A percentile compares a stretch with the other conserved stretches of the same genome.
Evolutionary conservation across 2,888 invertebrate species (phyloP).

Genomic region (Alsophila aescularia): DNA sequence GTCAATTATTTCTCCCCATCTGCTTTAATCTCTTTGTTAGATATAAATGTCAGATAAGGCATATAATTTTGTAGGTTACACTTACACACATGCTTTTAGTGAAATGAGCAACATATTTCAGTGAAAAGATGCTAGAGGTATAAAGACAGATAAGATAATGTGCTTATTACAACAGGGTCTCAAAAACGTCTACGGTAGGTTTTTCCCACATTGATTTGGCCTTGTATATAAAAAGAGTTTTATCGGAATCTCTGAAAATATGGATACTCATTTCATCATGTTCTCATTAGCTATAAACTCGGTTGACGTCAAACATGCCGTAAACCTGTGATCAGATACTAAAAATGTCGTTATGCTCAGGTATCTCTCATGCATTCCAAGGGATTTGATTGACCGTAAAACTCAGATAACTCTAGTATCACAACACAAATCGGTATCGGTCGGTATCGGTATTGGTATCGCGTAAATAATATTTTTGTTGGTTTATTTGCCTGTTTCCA

Average conservation of each 20-base stretch:
- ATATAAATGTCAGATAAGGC: not conserved
- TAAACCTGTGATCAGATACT: constrained; percentile 22
- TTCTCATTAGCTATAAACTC: constrained; percentile 16
- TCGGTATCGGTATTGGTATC: too few relatives aligned
- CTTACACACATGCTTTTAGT: too few relatives aligned
- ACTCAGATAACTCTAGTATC: constrained; percentile 4
- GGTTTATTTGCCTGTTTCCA: too few relatives aligned
- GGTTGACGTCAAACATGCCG: constrained; percentile 13
- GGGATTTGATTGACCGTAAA: constrained; percentile 19
- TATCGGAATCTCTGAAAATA: not conserved
- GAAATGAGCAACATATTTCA: too few relatives aligned
- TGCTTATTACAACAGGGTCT: too few relatives aligned
- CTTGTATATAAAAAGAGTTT: not conserved
- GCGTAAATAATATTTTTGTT: not conserved
- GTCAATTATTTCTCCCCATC: too few relatives aligned
- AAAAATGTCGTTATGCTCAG: constrained; percentile 18
- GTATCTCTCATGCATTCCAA: constrained; percentile 9
- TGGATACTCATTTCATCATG: not conserved
- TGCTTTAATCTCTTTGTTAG: too few relatives aligned
- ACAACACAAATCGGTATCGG: too few relatives aligned
- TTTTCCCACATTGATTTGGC: not conserved
- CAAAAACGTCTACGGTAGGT: too few relatives aligned
- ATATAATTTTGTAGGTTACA: not conserved
- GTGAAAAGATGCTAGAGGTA: too few relatives aligned
- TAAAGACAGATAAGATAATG: too few relatives aligned